These are phyloP conservation scores for Esox niger DNA, from an alignment of 2,113 vertebrate species.

Conservation along the genomic window DNA sequence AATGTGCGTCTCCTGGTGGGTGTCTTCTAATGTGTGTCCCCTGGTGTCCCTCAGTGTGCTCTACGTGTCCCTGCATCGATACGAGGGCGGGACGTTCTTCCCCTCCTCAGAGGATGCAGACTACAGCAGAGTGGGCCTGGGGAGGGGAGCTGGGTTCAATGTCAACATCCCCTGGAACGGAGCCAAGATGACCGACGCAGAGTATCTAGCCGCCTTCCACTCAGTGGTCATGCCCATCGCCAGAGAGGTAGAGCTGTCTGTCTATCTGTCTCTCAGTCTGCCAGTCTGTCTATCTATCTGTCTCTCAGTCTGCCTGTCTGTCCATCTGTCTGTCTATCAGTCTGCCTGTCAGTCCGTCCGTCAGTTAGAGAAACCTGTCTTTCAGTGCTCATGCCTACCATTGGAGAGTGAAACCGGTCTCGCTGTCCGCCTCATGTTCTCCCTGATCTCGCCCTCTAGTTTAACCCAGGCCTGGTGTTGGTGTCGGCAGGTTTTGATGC, in stretches of 20 bases:
- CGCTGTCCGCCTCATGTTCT: neutral
- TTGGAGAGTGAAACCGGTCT: slow-evolving; percentile 74
- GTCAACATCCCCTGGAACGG: slow-evolving; percentile 86
- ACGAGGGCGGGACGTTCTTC: slow-evolving; percentile 83
- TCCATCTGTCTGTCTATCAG: too few relatives aligned
- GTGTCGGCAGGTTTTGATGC: slow-evolving; percentile 90
- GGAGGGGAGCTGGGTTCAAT: slow-evolving; percentile 77
- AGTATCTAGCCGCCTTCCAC: slow-evolving; percentile 84
- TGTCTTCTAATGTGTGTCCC: neutral
- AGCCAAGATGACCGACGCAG: slow-evolving; percentile 78
- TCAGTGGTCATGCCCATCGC: slow-evolving; percentile 82
- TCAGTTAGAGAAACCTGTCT: too few relatives aligned
- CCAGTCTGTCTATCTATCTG: too few relatives aligned
- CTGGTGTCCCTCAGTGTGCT: slow-evolving; percentile 71
- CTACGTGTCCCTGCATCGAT: slow-evolving; percentile 87
- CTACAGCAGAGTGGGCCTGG: slow-evolving; percentile 68
- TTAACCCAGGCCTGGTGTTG: slow-evolving; percentile 84
- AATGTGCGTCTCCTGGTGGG: too few relatives aligned
- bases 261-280: too few relatives aligned
- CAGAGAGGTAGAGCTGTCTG: slow-evolving; percentile 82
- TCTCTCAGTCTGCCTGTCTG: too few relatives aligned
- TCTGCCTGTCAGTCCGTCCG: too few relatives aligned
- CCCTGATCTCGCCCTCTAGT: slow-evolving; percentile 60
- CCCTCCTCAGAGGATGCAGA: slow-evolving; percentile 78
- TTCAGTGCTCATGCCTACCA: slow-evolving; percentile 81